Evolutionary conservation across 1,140 invertebrate genomes (phyloP).

Genomic region (Lamellibrachia luymesi): DNA sequence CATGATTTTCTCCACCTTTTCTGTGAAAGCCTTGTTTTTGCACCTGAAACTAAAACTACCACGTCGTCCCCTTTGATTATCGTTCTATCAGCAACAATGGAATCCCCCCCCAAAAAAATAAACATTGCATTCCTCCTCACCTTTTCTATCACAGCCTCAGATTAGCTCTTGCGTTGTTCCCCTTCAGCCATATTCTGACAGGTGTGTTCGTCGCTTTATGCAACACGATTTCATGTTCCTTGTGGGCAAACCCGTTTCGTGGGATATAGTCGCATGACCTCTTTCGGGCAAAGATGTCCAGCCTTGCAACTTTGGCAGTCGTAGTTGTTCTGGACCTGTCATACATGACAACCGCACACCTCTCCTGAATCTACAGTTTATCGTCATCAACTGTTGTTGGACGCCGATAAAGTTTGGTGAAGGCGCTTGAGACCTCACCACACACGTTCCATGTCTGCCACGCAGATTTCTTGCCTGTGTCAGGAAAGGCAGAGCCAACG

Average conservation of each 20-base stretch:
- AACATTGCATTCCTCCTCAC: too few species aligned
- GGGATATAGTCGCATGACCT: constrained; percentile 25
- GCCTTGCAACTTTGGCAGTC: constrained; percentile 28
- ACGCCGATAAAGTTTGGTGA: background rate
- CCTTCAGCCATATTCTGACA: too few species aligned
- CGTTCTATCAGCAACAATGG: too few species aligned
- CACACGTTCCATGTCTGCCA: constrained; percentile 20
- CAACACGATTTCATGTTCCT: too few species aligned
- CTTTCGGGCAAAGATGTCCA: constrained; percentile 15
- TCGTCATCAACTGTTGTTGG: background rate
- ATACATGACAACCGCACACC: constrained; percentile 29
- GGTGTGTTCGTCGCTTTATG: too few species aligned
- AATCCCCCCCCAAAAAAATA: too few species aligned
- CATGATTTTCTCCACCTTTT: too few species aligned
- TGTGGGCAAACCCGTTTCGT: background rate
- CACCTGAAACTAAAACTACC: too few species aligned
- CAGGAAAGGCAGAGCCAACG: constrained; percentile 31
- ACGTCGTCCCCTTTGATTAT: too few species aligned
- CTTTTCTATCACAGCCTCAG: too few species aligned
- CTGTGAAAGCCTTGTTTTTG: too few species aligned
- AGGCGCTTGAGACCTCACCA: constrained; percentile 9
- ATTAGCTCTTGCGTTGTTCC: too few species aligned
- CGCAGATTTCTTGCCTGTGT: constrained; percentile 17
- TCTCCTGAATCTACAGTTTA: constrained; percentile 19
- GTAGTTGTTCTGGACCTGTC: constrained; percentile 18